These are phyloP conservation scores for Plecturocebus donacophilus DNA, from an alignment of 2,113 vertebrate species.

Conservation along the genomic window DNA sequence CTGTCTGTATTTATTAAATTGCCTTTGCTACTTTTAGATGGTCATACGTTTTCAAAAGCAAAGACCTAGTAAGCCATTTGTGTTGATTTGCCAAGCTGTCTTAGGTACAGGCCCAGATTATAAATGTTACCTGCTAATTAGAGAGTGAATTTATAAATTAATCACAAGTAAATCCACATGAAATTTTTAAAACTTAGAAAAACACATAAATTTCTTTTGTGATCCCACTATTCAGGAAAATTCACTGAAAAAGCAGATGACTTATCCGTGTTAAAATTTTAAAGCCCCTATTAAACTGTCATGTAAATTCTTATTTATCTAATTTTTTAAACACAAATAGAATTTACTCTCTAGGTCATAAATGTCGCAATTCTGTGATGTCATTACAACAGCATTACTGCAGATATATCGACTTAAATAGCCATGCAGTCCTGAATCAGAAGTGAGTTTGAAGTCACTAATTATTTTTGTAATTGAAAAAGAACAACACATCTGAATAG, in stretches of 20 bases:
- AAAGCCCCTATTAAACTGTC: slow-evolving; percentile 15
- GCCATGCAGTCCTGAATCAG: neutral
- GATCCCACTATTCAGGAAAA: neutral
- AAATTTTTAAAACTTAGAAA: neutral
- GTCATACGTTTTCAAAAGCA: neutral
- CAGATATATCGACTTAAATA: neutral
- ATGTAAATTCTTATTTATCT: neutral
- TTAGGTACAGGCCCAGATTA: neutral
- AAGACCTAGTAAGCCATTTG: neutral
- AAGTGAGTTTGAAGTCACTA: neutral
- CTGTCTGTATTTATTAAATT: slow-evolving; percentile 22
- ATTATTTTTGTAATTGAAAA: neutral
- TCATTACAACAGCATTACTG: neutral
- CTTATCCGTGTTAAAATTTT: neutral
- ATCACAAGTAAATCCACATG: neutral
- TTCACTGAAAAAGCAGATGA: neutral
- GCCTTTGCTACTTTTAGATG: neutral
- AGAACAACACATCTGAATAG: neutral
- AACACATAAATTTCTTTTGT: neutral
- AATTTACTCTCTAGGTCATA: slow-evolving; percentile 2
- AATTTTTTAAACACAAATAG: neutral
- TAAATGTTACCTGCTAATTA: neutral
- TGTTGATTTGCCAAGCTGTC: neutral
- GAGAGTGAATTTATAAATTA: slow-evolving; percentile 6
- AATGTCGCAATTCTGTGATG: neutral